phyloP scores from a whole-genome alignment of 2,113 vertebrate genomes.

The Phaethornis superciliosus region DNA sequence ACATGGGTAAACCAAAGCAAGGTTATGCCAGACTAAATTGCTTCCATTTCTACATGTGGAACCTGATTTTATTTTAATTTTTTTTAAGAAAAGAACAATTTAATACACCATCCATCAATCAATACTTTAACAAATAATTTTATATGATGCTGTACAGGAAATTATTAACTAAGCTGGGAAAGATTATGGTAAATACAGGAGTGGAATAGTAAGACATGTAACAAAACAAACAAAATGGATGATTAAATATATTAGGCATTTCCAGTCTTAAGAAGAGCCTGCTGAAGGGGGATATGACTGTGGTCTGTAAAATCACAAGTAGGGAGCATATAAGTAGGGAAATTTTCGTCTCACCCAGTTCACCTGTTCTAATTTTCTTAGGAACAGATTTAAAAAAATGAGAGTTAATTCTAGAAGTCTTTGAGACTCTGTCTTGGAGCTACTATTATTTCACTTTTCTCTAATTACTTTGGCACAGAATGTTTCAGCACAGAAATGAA shows the following conservation, averaged over 20 bases:
- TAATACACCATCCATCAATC: not conserved
- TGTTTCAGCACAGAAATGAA: not conserved
- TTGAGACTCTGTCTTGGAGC: not conserved
- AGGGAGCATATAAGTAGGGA: not conserved
- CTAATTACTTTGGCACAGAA: not conserved
- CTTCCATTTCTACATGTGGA: not conserved
- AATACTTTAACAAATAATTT: not conserved
- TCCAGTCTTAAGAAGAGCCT: not conserved
- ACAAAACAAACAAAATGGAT: not conserved
- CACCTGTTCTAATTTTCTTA: not conserved
- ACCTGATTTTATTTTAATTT: not conserved
- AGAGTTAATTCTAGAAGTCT: not conserved
- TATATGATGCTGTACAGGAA: not conserved
- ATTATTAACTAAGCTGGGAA: not conserved
- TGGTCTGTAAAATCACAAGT: not conserved
- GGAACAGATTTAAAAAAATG: not conserved
- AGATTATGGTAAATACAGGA: not conserved
- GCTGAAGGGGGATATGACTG: not conserved
- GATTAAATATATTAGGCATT: not conserved
- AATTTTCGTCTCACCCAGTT: not conserved
- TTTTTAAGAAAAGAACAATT: not conserved
- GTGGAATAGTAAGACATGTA: not conserved
- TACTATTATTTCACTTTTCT: constrained; percentile 25
- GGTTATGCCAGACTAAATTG: not conserved
- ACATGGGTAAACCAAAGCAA: not conserved